Conservation (phyloP, 1,140 invertebrate species). For the Drosophila ironensis region DNA sequence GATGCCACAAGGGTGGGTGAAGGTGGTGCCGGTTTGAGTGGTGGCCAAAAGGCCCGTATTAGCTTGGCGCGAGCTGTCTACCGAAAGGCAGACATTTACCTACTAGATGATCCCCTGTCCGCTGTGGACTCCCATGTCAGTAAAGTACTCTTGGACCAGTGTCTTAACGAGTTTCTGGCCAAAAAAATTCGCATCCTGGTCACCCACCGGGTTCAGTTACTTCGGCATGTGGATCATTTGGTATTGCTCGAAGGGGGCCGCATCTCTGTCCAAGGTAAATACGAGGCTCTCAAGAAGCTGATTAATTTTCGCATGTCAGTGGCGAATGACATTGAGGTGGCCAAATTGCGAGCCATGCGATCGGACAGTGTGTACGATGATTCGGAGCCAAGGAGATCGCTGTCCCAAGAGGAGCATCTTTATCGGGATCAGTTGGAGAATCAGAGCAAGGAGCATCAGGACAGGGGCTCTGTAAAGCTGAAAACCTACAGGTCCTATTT, state of each 20-base stretch:
- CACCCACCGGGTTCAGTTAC: conserved; percentile 94
- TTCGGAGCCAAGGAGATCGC: conserved; percentile 14
- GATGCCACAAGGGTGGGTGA: conserved; percentile 92
- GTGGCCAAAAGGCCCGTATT: conserved; percentile 91
- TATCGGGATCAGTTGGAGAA: conserved; percentile 51
- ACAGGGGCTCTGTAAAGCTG: conserved; percentile 79
- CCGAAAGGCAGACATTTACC: conserved; percentile 86
- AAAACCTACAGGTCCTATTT: conserved; percentile 88
- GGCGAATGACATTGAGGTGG: conserved; percentile 65
- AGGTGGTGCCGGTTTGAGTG: conserved; percentile 87
- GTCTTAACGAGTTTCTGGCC: conserved; percentile 86
- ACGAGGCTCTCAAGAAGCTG: conserved; percentile 69
- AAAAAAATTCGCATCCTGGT: conserved; percentile 90
- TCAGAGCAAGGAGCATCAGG: conserved; percentile 81
- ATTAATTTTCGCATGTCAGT: conserved; percentile 62
- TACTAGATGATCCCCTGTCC: conserved; percentile 91
- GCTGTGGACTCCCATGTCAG: conserved; percentile 92
- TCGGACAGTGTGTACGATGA: conserved; percentile 62
- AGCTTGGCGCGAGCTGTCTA: conserved; percentile 84
- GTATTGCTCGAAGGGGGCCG: conserved; percentile 85
- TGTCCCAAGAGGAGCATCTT: conserved; percentile 40
- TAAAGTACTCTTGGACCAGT: conserved; percentile 88
- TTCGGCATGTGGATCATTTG: conserved; percentile 88
- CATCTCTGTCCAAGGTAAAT: conserved; percentile 77
- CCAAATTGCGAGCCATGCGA: conserved; percentile 41